phyloP scores from a whole-genome alignment of 1,140 invertebrate species.

The Aphidius gifuensis region DNA sequence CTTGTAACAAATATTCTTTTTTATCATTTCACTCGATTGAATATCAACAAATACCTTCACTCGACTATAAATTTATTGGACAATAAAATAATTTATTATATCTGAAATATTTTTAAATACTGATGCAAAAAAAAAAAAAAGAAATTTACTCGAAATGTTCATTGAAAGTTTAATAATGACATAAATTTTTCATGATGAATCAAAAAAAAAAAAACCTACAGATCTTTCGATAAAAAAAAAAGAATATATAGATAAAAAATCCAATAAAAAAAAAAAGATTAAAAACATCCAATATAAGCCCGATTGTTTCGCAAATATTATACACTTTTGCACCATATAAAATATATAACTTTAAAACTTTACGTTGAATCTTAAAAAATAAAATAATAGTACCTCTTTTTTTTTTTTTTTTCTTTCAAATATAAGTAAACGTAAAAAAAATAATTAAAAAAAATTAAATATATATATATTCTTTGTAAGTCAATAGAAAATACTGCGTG shows the following conservation, averaged over 20 bases:
- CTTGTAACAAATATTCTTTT: no score
- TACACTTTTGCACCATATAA: not conserved
- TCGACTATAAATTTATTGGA: not conserved
- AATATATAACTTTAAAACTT: not conserved
- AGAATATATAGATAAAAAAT: no score
- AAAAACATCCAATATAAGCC: constrained; percentile 2
- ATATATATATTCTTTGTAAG: constrained; percentile 28
- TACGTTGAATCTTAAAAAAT: not conserved
- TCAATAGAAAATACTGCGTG: constrained; percentile 26
- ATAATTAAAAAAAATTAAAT: constrained; percentile 5
- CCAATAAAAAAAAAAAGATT: no score
- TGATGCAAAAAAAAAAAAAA: no score
- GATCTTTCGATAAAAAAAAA: no score
- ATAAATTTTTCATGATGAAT: no score
- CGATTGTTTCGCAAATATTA: not conserved
- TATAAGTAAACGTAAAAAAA: not conserved
- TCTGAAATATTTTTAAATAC: not conserved
- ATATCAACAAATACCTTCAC: no score
- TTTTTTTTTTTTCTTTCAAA: not conserved
- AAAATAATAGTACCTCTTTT: not conserved
- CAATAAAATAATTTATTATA: not conserved
- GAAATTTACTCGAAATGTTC: no score
- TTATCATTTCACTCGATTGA: no score
- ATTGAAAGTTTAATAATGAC: no score
- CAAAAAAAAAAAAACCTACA: no score